phyloP scores from a whole-genome alignment of 2,797 vertebrate species.

The Gobionotothen gibberifrons region DNA sequence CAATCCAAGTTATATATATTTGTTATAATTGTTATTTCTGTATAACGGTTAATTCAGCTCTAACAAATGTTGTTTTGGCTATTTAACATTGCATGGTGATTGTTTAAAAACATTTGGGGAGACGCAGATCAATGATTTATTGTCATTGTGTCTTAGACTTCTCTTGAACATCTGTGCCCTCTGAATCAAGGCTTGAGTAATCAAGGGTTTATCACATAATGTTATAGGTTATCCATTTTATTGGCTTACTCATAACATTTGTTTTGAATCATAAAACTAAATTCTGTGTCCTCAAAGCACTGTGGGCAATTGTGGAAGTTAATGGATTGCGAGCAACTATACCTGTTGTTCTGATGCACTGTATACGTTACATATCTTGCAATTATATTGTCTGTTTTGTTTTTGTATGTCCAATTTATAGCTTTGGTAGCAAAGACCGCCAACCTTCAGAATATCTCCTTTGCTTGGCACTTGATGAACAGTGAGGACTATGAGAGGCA shows the following conservation, averaged over 20 bases:
- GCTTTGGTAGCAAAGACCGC: slow-evolving; percentile 81
- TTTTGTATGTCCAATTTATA: slow-evolving; percentile 21
- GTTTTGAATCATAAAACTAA: background rate
- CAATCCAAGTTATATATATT: no score
- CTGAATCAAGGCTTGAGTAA: background rate
- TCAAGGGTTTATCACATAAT: background rate
- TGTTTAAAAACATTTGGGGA: background rate
- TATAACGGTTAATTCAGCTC: background rate
- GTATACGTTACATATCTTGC: no score
- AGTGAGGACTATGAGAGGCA: slow-evolving; percentile 82
- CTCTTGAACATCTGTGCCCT: background rate
- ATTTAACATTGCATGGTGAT: background rate
- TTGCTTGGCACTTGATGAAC: slow-evolving; percentile 87
- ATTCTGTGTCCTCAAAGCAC: background rate
- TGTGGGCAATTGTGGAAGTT: background rate
- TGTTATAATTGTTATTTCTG: no score
- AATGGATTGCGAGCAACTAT: no score
- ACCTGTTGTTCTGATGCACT: background rate
- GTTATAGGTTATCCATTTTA: no score
- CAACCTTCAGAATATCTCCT: slow-evolving; percentile 84
- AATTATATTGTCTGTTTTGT: background rate
- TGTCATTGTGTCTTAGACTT: background rate
- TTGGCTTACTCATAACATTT: background rate
- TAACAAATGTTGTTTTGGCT: background rate
- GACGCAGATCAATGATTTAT: background rate